Evolutionary conservation across 1,140 invertebrate species (phyloP).

Genomic region (Odontomachus brunneus): DNA sequence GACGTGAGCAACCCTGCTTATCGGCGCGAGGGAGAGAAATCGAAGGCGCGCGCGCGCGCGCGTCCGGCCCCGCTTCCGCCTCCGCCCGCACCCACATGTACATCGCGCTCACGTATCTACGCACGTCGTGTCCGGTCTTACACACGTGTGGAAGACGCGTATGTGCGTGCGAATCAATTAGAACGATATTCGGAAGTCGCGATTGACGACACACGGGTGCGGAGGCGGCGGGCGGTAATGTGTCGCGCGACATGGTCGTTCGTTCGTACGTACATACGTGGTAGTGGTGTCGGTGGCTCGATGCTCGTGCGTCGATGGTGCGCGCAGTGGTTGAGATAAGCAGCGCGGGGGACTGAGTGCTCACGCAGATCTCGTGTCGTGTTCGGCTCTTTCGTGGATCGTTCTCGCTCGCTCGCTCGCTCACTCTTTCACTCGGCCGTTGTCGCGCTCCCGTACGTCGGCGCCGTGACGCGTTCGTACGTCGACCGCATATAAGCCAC

Average conservation of each 20-base stretch:
- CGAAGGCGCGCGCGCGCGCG: constrained; percentile 5
- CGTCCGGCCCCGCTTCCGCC: too few relatives aligned
- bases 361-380: constrained; percentile 27
- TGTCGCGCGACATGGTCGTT: neutral
- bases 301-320: constrained; percentile 21
- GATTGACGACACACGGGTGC: constrained; percentile 35
- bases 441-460: constrained; percentile 11
- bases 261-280: too few relatives aligned
- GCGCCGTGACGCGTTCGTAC: neutral
- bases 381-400: constrained; percentile 68
- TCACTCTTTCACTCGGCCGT: constrained; percentile 47
- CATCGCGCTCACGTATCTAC: neutral
- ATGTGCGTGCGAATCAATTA: neutral
- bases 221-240: neutral
- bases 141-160: too few relatives aligned
- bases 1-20: constrained; percentile 44
- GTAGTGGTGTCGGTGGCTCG: constrained; percentile 14
- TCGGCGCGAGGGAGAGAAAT: constrained; percentile 41
- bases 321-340: constrained; percentile 66
- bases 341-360: constrained; percentile 80
- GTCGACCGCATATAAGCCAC: constrained; percentile 21
- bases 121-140: constrained; percentile 4
- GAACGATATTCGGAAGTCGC: constrained; percentile 42
- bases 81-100: neutral
- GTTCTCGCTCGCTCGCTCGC: too few relatives aligned